Conservation (phyloP, 2,113 vertebrate genomes). For the Poeciliopsis turrubarensis region DNA sequence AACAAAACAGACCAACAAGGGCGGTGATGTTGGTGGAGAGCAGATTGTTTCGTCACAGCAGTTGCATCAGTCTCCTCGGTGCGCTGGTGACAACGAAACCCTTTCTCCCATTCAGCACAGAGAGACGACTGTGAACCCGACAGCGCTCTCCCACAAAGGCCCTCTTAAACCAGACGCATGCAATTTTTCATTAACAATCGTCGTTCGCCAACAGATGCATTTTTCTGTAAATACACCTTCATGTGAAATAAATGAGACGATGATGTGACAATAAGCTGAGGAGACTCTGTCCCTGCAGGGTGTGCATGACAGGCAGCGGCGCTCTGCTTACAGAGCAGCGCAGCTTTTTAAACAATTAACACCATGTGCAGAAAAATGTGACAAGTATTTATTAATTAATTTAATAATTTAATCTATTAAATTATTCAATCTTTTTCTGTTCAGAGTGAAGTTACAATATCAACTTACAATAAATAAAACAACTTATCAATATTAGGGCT, state of each 20-base stretch:
- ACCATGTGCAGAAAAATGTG: not conserved
- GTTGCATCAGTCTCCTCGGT: slow-evolving; percentile 36
- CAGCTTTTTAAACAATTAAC: slow-evolving; percentile 4
- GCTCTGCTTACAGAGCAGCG: slow-evolving; percentile 14
- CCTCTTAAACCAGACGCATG: slow-evolving; percentile 18
- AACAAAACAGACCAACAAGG: slow-evolving; percentile 8
- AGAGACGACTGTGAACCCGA: slow-evolving; percentile 40
- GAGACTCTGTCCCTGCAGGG: slow-evolving; percentile 22
- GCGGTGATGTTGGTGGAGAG: slow-evolving; percentile 42
- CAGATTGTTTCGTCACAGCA: slow-evolving; percentile 31
- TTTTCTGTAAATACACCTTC: not conserved
- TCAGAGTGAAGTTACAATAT: too few species aligned
- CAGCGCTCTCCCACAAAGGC: slow-evolving; percentile 41
- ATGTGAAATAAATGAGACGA: slow-evolving; percentile 20
- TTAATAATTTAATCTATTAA: not conserved
- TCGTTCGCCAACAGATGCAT: not conserved
- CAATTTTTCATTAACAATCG: slow-evolving; percentile 1
- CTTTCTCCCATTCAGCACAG: slow-evolving; percentile 61
- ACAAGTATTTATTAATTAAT: not conserved
- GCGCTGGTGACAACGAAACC: slow-evolving; percentile 64
- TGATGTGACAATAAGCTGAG: slow-evolving; percentile 18
- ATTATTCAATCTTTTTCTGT: not conserved
- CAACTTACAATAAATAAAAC: too few species aligned
- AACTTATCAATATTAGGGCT: too few species aligned
- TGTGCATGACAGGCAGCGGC: slow-evolving; percentile 2